Evolutionary conservation across 2,888 invertebrate species (phyloP), one percentile per base, ranked within the genome.

Genomic region (Noctua janthe): DNA sequence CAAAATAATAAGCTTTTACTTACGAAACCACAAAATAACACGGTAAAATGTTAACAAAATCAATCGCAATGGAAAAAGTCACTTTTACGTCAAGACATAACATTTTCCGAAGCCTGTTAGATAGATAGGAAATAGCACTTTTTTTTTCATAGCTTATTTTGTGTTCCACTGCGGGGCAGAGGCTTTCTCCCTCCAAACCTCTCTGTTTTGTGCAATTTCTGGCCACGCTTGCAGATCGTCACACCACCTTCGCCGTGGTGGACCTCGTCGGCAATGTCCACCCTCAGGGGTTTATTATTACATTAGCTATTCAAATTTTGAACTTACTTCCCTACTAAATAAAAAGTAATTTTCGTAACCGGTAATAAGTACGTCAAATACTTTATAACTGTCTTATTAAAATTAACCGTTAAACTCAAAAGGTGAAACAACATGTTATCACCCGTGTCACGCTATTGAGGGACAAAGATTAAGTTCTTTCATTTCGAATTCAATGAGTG

Each of bases 381-480:
- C 75, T 77, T 78, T 71, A 81, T 84, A 64, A 88, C 78, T 51
- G 72, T 81, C 78, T 81, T 87, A 87, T 85, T 87, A 84, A 83
- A 84, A 81, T 84, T 49, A 73, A 89, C 81, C 83, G 86, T 86
- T 83, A 83, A 67, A 73, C 72, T 78, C 49, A 83, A 89, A 29
- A 89, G 81, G 81, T 89, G 78, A 80, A 80, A 76, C 72, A 71
- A 35, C 80, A 47, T 79, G 77, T 77, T 79, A 87, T 87, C 82
- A 77, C 49, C 49, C 76, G 54, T 76, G 83, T 78, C 85, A 83
- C 74, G 80, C 82, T 76, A 82, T 75, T 70, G 67, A 82, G 71
- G 80, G 87, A 84, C 87, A 75, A 87, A 87, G 82, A 88, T 82
- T 88, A 87, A 72, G 75, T 72, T 74, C 51, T 74, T 74, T 71